Conservation (phyloP, 2,797 vertebrate genomes). For the Acanthurus tractus region DNA sequence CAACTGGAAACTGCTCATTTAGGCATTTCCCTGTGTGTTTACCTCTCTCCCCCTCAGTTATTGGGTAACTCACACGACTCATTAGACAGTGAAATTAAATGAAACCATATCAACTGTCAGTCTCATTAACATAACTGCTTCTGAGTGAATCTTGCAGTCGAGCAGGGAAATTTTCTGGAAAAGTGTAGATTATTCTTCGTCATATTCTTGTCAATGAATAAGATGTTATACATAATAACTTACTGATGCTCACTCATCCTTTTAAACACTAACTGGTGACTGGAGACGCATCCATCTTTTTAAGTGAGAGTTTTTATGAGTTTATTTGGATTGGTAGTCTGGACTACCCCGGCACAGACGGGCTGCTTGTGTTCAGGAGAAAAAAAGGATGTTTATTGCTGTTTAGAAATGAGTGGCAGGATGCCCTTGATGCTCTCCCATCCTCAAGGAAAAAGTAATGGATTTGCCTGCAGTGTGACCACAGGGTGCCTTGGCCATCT, state of each 20-base stretch:
- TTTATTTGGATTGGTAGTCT: background rate
- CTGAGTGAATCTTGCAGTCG: constrained; percentile 6
- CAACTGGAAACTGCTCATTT: constrained; percentile 16
- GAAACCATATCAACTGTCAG: constrained; percentile 15
- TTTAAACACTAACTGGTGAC: background rate
- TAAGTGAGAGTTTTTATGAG: background rate
- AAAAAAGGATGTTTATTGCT: background rate
- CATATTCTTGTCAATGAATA: background rate
- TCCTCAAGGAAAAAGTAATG: constrained; percentile 41
- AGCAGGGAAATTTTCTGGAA: background rate
- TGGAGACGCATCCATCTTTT: background rate
- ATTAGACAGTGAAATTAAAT: constrained; percentile 31
- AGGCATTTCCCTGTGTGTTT: constrained; percentile 15
- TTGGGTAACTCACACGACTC: constrained; percentile 8
- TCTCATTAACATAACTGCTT: background rate
- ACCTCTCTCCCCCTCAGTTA: constrained; percentile 9
- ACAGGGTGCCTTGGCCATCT: constrained; percentile 58
- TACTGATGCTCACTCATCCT: background rate
- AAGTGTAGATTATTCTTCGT: background rate
- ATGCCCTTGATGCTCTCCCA: constrained; percentile 37
- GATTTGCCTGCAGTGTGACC: constrained; percentile 48
- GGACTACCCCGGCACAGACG: background rate
- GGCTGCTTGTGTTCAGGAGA: background rate
- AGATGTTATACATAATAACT: background rate
- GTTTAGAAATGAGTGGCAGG: constrained; percentile 11